Evolutionary conservation across 2,113 vertebrate genomes (phyloP).

Genomic region (Baryphthengus martii): DNA sequence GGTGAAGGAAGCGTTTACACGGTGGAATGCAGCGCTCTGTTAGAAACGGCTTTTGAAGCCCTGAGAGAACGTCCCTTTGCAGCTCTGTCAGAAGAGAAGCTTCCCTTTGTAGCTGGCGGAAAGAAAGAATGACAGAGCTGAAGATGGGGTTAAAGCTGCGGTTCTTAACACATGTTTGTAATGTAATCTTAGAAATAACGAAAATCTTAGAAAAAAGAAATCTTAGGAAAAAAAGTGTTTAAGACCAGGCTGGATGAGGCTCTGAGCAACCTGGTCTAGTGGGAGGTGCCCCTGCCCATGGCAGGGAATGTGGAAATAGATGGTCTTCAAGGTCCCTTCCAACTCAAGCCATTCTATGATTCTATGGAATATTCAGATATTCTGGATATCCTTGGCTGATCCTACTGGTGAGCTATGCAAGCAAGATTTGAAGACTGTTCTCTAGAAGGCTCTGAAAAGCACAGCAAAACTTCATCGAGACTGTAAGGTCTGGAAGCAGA

Average conservation of each 20-base stretch:
- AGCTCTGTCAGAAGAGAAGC: neutral
- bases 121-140: neutral
- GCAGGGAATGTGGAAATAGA: no score
- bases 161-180: neutral
- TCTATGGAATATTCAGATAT: no score
- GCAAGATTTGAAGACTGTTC: neutral
- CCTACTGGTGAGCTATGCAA: neutral
- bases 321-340: no score
- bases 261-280: no score
- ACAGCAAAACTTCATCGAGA: neutral
- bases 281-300: no score
- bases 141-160: neutral
- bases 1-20: neutral
- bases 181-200: neutral
- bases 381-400: no score
- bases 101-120: neutral
- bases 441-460: neutral
- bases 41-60: neutral
- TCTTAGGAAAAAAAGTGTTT: no score
- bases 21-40: neutral
- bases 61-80: neutral
- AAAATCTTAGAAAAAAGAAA: no score
- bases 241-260: no score
- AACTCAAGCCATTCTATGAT: no score
- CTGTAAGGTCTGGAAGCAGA: neutral